Conservation (phyloP, 2,113 vertebrate species). For the Tor tambroides region DNA sequence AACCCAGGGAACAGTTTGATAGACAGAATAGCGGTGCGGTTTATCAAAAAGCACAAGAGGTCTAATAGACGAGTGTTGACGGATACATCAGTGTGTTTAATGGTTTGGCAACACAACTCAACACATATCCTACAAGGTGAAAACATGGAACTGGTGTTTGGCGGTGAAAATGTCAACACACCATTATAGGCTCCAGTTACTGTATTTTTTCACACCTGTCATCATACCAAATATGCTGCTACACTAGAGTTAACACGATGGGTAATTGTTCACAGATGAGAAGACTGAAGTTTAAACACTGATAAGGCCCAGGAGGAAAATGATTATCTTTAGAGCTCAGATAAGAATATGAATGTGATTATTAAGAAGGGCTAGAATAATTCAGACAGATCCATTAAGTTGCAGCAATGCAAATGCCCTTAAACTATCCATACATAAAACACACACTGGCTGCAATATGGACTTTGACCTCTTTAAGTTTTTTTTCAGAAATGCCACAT, state of each 20-base stretch:
- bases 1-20: neutral
- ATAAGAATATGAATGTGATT: constrained; percentile 31
- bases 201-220: constrained; percentile 26
- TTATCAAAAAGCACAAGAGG: constrained; percentile 8
- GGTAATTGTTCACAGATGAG: neutral
- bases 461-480: neutral
- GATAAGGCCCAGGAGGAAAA: neutral
- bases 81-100: neutral
- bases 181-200: neutral
- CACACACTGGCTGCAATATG: neutral
- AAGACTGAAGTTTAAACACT: neutral
- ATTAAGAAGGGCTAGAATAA: neutral
- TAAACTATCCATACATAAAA: neutral
- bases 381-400: neutral
- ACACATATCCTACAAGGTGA: constrained; percentile 19
- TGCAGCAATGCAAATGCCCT: neutral
- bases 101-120: neutral
- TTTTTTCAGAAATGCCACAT: neutral
- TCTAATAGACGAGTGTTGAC: neutral
- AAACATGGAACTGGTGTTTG: neutral
- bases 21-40: neutral
- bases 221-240: neutral
- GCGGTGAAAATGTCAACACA: neutral
- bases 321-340: neutral
- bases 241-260: neutral